These are phyloP conservation scores for Lates calcarifer DNA, from an alignment of 2,113 vertebrate species.

Conservation along the genomic window DNA sequence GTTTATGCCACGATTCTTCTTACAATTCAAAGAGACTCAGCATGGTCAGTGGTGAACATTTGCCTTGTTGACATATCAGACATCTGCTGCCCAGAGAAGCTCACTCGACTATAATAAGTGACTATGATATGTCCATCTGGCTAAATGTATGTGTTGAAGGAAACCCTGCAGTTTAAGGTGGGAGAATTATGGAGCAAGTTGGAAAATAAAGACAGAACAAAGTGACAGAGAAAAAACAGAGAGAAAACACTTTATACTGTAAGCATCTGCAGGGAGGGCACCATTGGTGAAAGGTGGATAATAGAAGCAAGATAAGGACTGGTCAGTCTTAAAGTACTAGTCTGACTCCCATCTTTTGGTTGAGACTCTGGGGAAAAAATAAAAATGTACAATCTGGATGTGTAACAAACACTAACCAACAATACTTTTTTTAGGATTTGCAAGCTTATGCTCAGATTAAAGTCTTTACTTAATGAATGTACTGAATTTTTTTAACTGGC, in stretches of 20 bases:
- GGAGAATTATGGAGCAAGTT: not conserved
- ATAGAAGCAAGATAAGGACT: not conserved
- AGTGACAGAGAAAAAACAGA: not conserved
- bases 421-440: too few species aligned
- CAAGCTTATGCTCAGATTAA: too few species aligned
- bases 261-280: not conserved
- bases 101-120: constrained; percentile 42
- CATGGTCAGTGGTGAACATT: not conserved
- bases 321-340: not conserved
- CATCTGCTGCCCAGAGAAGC: constrained; percentile 49
- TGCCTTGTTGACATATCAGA: constrained; percentile 28
- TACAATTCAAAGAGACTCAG: not conserved
- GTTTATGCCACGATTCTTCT: not conserved
- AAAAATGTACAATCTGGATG: not conserved
- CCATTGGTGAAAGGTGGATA: too few species aligned
- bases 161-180: constrained; percentile 31
- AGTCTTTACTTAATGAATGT: too few species aligned
- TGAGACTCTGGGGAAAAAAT: not conserved
- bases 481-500: too few species aligned
- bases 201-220: not conserved
- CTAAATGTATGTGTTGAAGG: constrained; percentile 8
- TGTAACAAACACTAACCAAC: too few species aligned
- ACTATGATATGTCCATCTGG: constrained; percentile 46
- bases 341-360: too few species aligned
- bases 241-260: not conserved